Percentiles rank a stretch among this genome's conserved stretches.
Evolutionary conservation across 2,113 vertebrate genomes (phyloP).

Genomic region (Oreochromis aureus): DNA sequence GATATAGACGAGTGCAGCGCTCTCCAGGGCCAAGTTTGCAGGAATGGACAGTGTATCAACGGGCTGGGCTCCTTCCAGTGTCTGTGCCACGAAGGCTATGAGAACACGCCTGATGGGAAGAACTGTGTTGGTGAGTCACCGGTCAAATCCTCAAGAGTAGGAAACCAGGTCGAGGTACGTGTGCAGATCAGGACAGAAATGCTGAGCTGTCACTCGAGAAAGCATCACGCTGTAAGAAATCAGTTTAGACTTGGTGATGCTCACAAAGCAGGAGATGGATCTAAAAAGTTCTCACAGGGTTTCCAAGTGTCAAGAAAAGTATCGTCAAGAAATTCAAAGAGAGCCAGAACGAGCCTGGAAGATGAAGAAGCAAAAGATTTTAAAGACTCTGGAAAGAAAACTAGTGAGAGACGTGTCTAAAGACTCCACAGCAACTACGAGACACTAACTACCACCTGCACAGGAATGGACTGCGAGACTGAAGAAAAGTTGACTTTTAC

Average conservation of each 20-base stretch:
- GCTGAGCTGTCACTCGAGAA: background rate
- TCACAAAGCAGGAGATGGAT: background rate
- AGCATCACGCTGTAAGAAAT: background rate
- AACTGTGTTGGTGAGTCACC: constrained; percentile 83
- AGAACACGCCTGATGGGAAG: constrained; percentile 84
- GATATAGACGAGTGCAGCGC: constrained; percentile 86
- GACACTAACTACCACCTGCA: background rate
- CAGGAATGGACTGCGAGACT: no score
- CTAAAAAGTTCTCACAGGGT: background rate
- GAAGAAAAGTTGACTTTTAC: background rate
- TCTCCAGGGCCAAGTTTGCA: constrained; percentile 85
- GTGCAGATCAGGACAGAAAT: background rate
- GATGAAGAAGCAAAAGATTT: background rate
- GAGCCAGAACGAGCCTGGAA: background rate
- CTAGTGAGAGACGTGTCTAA: background rate
- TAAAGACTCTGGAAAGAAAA: background rate
- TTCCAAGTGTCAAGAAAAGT: background rate
- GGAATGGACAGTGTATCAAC: constrained; percentile 88
- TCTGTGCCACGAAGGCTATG: constrained; percentile 89
- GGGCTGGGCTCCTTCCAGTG: constrained; percentile 89
- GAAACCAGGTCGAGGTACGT: background rate
- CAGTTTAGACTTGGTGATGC: background rate
- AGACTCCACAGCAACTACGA: background rate
- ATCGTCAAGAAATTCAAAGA: background rate
- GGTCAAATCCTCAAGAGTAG: background rate